phyloP scores from a whole-genome alignment of 2,113 vertebrate genomes.

The Cyprichromis sp. region DNA sequence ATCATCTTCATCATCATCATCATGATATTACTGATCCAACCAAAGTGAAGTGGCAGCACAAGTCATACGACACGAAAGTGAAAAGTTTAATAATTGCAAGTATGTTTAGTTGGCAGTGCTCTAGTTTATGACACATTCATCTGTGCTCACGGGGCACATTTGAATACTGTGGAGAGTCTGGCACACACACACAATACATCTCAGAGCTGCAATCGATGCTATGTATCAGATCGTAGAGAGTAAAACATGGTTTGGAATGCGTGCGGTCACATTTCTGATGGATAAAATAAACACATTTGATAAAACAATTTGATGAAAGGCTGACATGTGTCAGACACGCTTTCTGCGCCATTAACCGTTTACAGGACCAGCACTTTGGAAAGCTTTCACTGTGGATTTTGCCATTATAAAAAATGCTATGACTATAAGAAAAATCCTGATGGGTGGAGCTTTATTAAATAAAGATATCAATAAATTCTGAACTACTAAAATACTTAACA shows the following conservation, averaged over 20 bases:
- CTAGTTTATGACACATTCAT: background rate
- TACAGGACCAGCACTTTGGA: background rate
- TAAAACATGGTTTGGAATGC: background rate
- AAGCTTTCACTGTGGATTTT: background rate
- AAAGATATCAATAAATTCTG: background rate
- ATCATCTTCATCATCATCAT: background rate
- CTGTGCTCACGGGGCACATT: background rate
- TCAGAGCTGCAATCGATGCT: background rate
- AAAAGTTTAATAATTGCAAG: background rate
- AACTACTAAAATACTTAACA: background rate
- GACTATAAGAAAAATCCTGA: background rate
- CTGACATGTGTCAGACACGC: background rate
- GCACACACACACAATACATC: background rate
- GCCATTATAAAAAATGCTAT: background rate
- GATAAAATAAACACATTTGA: background rate
- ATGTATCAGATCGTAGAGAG: rapidly evolving
- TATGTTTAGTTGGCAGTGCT: background rate
- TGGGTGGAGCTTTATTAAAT: background rate
- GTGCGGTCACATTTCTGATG: background rate
- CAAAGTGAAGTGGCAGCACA: background rate
- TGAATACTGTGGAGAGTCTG: background rate
- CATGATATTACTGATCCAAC: background rate
- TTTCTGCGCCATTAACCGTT: background rate
- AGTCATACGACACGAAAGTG: background rate
- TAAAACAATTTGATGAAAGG: background rate